Evolutionary conservation across 2,113 vertebrate species (phyloP).

Genomic region (Rhadina sibilatrix): DNA sequence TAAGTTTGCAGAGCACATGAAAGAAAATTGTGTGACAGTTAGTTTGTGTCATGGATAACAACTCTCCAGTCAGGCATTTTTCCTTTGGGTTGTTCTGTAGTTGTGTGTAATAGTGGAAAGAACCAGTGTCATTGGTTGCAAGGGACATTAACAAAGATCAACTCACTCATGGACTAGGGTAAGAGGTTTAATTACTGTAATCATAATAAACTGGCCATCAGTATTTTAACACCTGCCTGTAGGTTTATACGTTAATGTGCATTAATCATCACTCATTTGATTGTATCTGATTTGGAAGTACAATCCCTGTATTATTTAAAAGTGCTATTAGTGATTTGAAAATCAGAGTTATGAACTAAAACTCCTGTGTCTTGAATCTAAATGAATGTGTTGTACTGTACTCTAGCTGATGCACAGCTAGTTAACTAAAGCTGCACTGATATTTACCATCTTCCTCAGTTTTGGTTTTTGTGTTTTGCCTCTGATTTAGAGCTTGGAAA

Average conservation of each 20-base stretch:
- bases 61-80: not conserved
- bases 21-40: not conserved
- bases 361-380: not conserved
- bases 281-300: not conserved
- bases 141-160: not conserved
- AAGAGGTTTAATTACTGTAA: not conserved
- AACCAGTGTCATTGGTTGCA: not conserved
- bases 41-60: not conserved
- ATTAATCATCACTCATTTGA: not conserved
- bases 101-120: not conserved
- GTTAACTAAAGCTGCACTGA: slow-evolving; percentile 7
- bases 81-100: not conserved
- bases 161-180: not conserved
- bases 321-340: not conserved
- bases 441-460: not conserved
- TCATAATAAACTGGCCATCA: not conserved
- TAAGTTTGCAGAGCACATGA: not conserved
- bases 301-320: not conserved
- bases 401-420: slow-evolving; percentile 8
- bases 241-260: not conserved
- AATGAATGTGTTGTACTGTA: not conserved
- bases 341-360: not conserved
- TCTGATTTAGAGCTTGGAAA: slow-evolving; percentile 13
- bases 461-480: not conserved
- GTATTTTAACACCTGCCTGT: not conserved